Conservation (phyloP, 2,113 vertebrate genomes). For the Corythaixoides concolor region DNA sequence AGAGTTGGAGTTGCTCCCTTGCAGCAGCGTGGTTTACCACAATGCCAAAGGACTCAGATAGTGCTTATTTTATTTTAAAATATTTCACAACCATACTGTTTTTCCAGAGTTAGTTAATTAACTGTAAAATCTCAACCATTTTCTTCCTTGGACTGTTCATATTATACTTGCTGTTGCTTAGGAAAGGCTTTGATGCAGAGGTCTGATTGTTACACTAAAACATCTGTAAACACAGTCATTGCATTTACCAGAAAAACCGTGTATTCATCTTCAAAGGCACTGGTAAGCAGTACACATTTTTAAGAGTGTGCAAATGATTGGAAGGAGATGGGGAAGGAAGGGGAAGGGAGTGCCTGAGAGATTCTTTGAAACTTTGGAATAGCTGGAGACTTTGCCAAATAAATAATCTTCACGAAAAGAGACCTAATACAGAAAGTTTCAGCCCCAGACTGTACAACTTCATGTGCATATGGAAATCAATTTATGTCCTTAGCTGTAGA, state of each 20-base stretch:
- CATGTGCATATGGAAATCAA: not conserved
- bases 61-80: not conserved
- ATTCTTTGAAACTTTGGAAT: not conserved
- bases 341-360: not conserved
- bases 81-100: not conserved
- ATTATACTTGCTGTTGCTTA: not conserved
- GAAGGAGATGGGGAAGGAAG: not conserved
- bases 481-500: not conserved
- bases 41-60: not conserved
- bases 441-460: not conserved
- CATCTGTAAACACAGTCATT: not conserved
- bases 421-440: not conserved
- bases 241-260: not conserved
- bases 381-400: not conserved
- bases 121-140: not conserved
- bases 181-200: not conserved
- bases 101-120: not conserved
- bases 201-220: not conserved
- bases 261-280: not conserved
- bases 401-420: not conserved
- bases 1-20: constrained; percentile 7
- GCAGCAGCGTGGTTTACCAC: not conserved
- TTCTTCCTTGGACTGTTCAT: not conserved
- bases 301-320: not conserved
- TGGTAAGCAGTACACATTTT: accelerated